phyloP scores from a whole-genome alignment of 2,113 vertebrate genomes.

The Atherinomorus stipes region DNA sequence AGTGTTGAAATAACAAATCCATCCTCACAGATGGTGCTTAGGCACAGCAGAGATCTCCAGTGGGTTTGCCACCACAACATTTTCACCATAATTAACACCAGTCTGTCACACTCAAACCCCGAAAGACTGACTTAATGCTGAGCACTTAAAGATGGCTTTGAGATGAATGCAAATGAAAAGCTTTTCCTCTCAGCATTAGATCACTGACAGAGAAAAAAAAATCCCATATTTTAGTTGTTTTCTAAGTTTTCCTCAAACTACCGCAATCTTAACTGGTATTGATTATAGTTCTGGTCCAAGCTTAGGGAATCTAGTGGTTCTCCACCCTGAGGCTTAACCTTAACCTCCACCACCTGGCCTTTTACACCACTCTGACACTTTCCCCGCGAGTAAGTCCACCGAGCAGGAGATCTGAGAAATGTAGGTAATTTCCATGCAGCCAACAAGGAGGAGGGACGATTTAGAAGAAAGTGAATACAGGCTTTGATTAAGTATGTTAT shows the following conservation, averaged over 20 bases:
- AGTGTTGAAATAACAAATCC: constrained; percentile 75
- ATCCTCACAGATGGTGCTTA: constrained; percentile 45
- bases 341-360: constrained; percentile 58
- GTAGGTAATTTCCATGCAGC: constrained; percentile 71
- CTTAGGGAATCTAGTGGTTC: constrained; percentile 26
- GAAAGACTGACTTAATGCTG: constrained; percentile 1
- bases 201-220: constrained; percentile 10
- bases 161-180: constrained; percentile 22
- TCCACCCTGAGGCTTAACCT: constrained; percentile 43
- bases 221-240: constrained; percentile 25
- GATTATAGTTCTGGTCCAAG: constrained; percentile 24
- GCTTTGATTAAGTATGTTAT: constrained; percentile 85
- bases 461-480: constrained; percentile 68
- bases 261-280: constrained; percentile 45
- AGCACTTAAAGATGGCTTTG: neutral
- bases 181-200: constrained; percentile 9
- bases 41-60: constrained; percentile 33
- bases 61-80: constrained; percentile 27
- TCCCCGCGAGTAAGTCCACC: constrained; percentile 55
- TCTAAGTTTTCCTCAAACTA: constrained; percentile 31
- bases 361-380: constrained; percentile 69
- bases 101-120: constrained; percentile 4
- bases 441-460: constrained; percentile 53
- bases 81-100: constrained; percentile 37
- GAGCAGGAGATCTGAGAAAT: constrained; percentile 70